Conservation (phyloP, 2,888 invertebrate genomes). For the Clanis bilineata region DNA sequence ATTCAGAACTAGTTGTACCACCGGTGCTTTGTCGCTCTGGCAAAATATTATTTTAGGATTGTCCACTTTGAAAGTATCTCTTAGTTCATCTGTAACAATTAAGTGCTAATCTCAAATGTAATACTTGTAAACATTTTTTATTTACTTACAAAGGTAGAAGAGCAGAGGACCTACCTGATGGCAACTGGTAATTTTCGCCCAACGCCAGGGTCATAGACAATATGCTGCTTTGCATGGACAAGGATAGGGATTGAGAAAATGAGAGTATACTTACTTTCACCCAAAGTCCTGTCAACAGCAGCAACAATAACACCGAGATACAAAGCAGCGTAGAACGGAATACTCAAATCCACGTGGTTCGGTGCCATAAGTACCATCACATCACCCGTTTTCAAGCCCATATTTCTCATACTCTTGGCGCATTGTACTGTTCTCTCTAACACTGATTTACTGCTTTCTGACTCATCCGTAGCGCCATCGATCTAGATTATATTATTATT, state of each 20-base stretch:
- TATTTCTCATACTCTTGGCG: slow-evolving; percentile 59
- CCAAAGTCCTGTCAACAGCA: slow-evolving; percentile 54
- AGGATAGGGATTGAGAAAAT: too few relatives aligned
- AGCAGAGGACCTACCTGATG: too few relatives aligned
- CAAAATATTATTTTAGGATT: slow-evolving; percentile 61
- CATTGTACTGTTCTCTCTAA: slow-evolving; percentile 61
- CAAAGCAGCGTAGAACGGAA: slow-evolving; percentile 72
- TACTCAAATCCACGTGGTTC: slow-evolving; percentile 66
- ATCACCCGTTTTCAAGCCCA: slow-evolving; percentile 64
- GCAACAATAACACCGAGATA: slow-evolving; percentile 64
- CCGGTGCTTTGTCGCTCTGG: slow-evolving; percentile 51
- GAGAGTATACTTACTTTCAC: slow-evolving; percentile 44
- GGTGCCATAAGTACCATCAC: slow-evolving; percentile 71
- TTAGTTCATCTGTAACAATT: slow-evolving; percentile 51
- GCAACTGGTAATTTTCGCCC: too few relatives aligned
- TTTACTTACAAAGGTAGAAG: too few relatives aligned
- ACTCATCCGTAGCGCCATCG: slow-evolving; percentile 64
- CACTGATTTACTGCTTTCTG: slow-evolving; percentile 61
- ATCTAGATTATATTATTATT: slow-evolving; percentile 46
- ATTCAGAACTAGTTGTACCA: slow-evolving; percentile 46
- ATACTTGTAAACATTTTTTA: too few relatives aligned
- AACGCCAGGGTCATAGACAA: too few relatives aligned
- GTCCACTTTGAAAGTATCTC: slow-evolving; percentile 42
- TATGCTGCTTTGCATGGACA: too few relatives aligned
- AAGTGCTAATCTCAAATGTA: too few relatives aligned